These are phyloP conservation scores for Strix aluco DNA, from an alignment of 2,113 vertebrate species.

Conservation along the genomic window DNA sequence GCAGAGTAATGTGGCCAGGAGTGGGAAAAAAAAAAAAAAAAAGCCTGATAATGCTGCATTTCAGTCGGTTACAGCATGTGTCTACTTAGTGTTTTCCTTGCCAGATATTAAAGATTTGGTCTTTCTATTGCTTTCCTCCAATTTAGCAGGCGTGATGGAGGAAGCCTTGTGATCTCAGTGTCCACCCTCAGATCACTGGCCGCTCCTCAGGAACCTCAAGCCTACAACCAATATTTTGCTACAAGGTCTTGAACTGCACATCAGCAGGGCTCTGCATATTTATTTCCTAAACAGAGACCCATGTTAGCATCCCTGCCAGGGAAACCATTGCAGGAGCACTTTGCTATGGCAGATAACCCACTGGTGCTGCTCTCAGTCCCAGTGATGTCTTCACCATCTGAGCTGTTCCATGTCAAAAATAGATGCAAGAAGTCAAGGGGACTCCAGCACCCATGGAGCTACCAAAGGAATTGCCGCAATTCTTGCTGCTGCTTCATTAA, in stretches of 20 bases:
- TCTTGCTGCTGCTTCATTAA: not conserved
- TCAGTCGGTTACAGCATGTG: not conserved
- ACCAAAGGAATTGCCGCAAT: not conserved
- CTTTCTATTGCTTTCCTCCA: not conserved
- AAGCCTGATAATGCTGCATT: not conserved
- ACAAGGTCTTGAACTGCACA: not conserved
- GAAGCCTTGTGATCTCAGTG: too few species aligned
- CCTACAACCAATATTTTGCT: not conserved
- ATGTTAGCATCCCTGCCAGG: not conserved
- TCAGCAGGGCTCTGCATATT: not conserved
- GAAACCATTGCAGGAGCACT: not conserved
- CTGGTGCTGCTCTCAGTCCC: not conserved
- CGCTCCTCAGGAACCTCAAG: not conserved
- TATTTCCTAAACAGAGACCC: not conserved
- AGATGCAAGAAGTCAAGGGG: not conserved
- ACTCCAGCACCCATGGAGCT: fast-evolving
- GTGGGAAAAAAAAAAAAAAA: not conserved
- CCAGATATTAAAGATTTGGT: not conserved
- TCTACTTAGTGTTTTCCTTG: not conserved
- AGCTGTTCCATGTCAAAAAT: not conserved
- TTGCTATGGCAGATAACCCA: not conserved
- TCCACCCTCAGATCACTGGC: not conserved
- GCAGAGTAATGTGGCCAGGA: not conserved
- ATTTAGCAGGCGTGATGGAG: not conserved
- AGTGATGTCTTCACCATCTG: not conserved